Evolutionary conservation across 92 coral and sea anemone genomes (phyloP).

Genomic region (Nematostella vectensis): DNA sequence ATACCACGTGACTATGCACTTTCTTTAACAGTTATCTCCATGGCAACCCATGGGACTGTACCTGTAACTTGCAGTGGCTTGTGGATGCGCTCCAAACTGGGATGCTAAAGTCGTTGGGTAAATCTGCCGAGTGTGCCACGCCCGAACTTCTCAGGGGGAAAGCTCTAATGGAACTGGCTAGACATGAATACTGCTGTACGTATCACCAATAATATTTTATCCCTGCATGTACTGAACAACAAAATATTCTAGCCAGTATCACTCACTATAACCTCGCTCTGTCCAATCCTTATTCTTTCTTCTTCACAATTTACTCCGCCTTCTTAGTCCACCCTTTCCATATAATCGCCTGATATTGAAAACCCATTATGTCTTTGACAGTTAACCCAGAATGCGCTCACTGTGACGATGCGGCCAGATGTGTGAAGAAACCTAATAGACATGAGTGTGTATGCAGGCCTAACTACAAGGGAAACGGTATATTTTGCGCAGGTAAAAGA

Average conservation of each 20-base stretch:
- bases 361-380: too few relatives aligned
- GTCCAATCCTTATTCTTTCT: too few relatives aligned
- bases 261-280: too few relatives aligned
- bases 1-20: too few relatives aligned
- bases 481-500: slow-evolving; percentile 24
- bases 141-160: slow-evolving; percentile 10
- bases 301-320: too few relatives aligned
- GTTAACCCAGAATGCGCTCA: slow-evolving; percentile 17
- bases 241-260: too few relatives aligned
- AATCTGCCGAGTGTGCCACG: slow-evolving; percentile 10
- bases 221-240: too few relatives aligned
- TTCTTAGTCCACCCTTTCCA: too few relatives aligned
- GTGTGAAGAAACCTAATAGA: background rate
- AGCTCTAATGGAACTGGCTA: slow-evolving; percentile 2
- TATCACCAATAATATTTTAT: too few relatives aligned
- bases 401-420: slow-evolving; percentile 32
- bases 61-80: slow-evolving; percentile 29
- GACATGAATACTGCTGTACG: slow-evolving; percentile 20
- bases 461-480: slow-evolving; percentile 15
- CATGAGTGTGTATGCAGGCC: slow-evolving; percentile 18
- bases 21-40: slow-evolving; percentile 9
- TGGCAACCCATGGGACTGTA: slow-evolving; percentile 30
- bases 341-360: too few relatives aligned
- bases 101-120: slow-evolving; percentile 1
- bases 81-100: slow-evolving; percentile 12